A percentile compares a stretch with the other conserved stretches of the same genome.
phyloP scores from a whole-genome alignment of 2,888 invertebrate species.

The Cantharis rustica region DNA sequence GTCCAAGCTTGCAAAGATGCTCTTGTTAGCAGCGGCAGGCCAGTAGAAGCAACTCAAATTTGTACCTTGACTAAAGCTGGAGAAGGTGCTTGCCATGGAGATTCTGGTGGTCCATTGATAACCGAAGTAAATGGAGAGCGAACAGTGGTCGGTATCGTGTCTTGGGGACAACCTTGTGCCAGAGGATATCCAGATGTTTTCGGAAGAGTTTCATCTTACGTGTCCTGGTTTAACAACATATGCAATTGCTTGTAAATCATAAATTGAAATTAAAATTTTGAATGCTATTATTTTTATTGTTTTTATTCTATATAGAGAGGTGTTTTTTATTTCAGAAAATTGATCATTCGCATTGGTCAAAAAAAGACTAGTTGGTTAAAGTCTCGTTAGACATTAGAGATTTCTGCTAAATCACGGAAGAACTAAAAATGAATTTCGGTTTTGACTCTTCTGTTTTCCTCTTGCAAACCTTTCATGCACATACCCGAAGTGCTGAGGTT shows the following conservation, averaged over 20 bases:
- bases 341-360: too few species aligned
- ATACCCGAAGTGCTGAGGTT: too few species aligned
- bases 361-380: too few species aligned
- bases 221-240: conserved; percentile 47
- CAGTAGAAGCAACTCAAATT: conserved; percentile 60
- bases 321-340: too few species aligned
- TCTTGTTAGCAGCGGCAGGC: not conserved
- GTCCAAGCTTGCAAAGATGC: conserved; percentile 56
- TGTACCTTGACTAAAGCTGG: conserved; percentile 64
- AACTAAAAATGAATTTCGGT: too few species aligned
- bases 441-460: too few species aligned
- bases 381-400: too few species aligned
- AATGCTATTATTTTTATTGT: not conserved
- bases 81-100: conserved; percentile 64
- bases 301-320: too few species aligned
- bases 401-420: too few species aligned
- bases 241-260: not conserved
- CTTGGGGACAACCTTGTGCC: conserved; percentile 62
- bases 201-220: conserved; percentile 51
- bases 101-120: conserved; percentile 61
- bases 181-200: conserved; percentile 54
- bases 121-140: conserved; percentile 45
- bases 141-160: conserved; percentile 54
- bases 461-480: too few species aligned
- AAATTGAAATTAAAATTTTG: not conserved